These are phyloP conservation scores for Muschampia plurimacula DNA, from an alignment of 2,888 invertebrate species.

Conservation along the genomic window DNA sequence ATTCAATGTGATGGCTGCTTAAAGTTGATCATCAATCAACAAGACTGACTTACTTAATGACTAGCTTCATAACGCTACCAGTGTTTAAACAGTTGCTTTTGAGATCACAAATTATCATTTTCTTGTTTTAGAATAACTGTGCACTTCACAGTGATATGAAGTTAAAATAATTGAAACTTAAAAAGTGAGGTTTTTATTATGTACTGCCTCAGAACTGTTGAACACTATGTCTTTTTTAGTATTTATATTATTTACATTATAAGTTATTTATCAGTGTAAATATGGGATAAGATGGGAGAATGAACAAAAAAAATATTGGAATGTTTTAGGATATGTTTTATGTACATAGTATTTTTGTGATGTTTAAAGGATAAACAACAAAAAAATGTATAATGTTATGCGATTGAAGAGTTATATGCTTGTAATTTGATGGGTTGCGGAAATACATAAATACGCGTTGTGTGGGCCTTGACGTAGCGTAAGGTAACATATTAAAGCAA, in stretches of 20 bases:
- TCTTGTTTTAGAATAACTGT: conserved; percentile 5
- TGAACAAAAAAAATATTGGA: conserved; percentile 60
- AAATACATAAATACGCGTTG: conserved; percentile 18
- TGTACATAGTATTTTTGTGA: conserved; percentile 80
- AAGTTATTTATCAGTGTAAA: conserved; percentile 82
- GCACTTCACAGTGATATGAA: conserved; percentile 32
- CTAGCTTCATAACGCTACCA: conserved; percentile 29
- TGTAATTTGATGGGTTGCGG: conserved; percentile 30
- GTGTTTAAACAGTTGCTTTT: conserved; percentile 33
- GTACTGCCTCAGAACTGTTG: conserved; percentile 56
- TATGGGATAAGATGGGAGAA: conserved; percentile 64
- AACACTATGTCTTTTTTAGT: conserved; percentile 66
- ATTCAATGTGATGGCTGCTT: conserved; percentile 3
- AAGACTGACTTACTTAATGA: conserved; percentile 36
- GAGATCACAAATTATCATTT: conserved; percentile 29
- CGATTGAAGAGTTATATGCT: conserved; percentile 38
- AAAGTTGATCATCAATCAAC: conserved; percentile 28
- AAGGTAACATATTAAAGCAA: conserved; percentile 4
- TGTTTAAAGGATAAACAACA: conserved; percentile 78
- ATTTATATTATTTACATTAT: conserved; percentile 80
- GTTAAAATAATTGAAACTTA: conserved; percentile 29
- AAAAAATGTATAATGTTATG: conserved; percentile 54
- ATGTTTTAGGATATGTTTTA: conserved; percentile 68
- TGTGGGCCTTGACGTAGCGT: conserved; percentile 23
- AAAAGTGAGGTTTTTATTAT: conserved; percentile 49